Conservation (phyloP, 2,888 invertebrate species). For the Acanthosepion pharaonis region DNA sequence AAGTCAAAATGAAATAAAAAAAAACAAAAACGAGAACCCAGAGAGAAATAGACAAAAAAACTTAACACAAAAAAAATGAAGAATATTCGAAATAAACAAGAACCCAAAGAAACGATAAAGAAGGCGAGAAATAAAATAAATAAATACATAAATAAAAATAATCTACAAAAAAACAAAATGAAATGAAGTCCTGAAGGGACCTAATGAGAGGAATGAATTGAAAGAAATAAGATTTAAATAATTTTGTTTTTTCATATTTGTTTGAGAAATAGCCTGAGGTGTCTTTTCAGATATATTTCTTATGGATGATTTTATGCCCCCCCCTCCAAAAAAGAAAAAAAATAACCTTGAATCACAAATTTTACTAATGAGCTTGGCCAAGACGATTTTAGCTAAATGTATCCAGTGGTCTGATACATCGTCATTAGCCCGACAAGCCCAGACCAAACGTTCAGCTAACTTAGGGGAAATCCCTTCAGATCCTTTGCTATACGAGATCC, state of each 20-base stretch:
- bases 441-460: not conserved
- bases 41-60: not conserved
- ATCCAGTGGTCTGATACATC: not conserved
- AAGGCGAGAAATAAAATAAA: no score
- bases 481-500: not conserved
- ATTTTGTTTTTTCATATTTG: not conserved
- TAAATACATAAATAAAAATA: not conserved
- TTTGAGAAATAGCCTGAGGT: not conserved
- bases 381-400: not conserved
- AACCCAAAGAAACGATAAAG: not conserved
- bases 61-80: not conserved
- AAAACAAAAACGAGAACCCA: no score
- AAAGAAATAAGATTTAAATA: not conserved
- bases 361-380: not conserved
- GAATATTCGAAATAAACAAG: not conserved
- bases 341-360: not conserved
- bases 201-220: not conserved
- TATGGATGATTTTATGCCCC: not conserved
- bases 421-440: not conserved
- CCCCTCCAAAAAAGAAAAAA: not conserved
- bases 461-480: not conserved
- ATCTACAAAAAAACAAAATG: not conserved
- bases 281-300: not conserved
- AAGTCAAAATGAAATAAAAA: no score
- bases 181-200: not conserved